Conservation (phyloP, 2,797 vertebrate genomes). For the Sternotherus odoratus region DNA sequence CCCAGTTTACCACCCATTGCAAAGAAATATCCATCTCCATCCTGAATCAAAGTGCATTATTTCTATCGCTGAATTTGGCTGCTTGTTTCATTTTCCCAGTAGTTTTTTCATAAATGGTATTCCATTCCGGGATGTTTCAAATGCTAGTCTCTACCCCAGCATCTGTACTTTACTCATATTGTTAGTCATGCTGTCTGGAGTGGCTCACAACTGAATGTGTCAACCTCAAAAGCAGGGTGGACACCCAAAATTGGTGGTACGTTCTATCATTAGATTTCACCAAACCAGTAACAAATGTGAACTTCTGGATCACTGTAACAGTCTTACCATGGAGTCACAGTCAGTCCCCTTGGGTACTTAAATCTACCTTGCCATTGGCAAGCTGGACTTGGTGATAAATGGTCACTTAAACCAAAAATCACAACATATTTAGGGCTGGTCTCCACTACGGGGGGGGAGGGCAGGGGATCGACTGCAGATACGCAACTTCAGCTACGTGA, state of each 20-base stretch:
- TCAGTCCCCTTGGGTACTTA: background rate
- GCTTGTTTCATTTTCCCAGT: background rate
- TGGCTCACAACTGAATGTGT: background rate
- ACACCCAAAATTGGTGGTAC: background rate
- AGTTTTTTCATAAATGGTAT: slow-evolving; percentile 32
- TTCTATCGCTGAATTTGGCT: background rate
- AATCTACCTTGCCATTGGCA: background rate
- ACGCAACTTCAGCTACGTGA: too few species aligned
- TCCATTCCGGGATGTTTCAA: slow-evolving; percentile 13
- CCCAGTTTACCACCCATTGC: background rate
- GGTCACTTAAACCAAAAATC: background rate
- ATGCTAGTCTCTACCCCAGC: background rate
- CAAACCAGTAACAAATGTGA: background rate
- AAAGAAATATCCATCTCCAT: background rate
- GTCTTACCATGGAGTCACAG: background rate
- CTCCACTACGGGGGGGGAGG: too few species aligned
- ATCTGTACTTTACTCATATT: background rate
- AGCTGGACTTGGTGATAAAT: background rate
- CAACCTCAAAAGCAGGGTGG: background rate
- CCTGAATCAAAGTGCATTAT: slow-evolving; percentile 9
- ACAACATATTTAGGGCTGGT: too few species aligned
- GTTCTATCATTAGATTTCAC: background rate
- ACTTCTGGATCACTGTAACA: background rate
- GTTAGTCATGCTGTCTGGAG: background rate
- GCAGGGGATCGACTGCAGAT: too few species aligned